A percentile compares a stretch with the other conserved stretches of the same genome.
These are phyloP conservation scores for Pomacea maculata DNA, from an alignment of 1,140 invertebrate species.

Conservation along the genomic window DNA sequence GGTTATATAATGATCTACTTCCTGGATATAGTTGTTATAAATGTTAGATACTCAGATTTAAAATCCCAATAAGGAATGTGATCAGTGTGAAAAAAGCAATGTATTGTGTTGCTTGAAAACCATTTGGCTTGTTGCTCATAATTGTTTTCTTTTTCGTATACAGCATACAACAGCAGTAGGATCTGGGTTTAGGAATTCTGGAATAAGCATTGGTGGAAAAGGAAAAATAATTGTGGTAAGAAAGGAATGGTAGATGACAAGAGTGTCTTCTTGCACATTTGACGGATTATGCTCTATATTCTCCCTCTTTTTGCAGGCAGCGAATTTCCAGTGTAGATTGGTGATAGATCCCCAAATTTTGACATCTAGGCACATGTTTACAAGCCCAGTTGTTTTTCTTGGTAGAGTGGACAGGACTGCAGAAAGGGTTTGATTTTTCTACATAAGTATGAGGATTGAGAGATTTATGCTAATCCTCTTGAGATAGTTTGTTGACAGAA, in stretches of 20 bases:
- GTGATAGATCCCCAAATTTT: not conserved
- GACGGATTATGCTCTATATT: not conserved
- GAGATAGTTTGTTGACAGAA: too few species aligned
- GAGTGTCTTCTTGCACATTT: not conserved
- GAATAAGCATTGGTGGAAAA: constrained; percentile 67
- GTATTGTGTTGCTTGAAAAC: not conserved
- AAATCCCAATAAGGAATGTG: too few species aligned
- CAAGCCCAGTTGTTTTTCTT: too few species aligned
- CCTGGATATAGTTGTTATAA: too few species aligned
- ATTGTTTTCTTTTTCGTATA: constrained; percentile 28
- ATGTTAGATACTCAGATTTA: too few species aligned
- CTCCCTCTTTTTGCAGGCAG: not conserved
- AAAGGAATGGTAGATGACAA: not conserved
- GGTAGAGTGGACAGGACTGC: too few species aligned
- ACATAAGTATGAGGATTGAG: too few species aligned
- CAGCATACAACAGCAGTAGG: constrained; percentile 66
- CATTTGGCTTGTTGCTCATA: not conserved
- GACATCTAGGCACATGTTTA: too few species aligned
- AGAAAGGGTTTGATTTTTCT: too few species aligned
- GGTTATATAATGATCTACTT: too few species aligned
- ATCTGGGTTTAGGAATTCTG: constrained; percentile 70
- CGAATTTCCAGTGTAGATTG: not conserved
- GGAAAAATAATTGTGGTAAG: constrained; percentile 68
- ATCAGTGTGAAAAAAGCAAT: too few species aligned
- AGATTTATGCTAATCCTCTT: too few species aligned